A percentile compares a stretch with the other conserved stretches of the same genome.
Conservation (phyloP, 2,888 invertebrate species). For the Isoperla grammatica region DNA sequence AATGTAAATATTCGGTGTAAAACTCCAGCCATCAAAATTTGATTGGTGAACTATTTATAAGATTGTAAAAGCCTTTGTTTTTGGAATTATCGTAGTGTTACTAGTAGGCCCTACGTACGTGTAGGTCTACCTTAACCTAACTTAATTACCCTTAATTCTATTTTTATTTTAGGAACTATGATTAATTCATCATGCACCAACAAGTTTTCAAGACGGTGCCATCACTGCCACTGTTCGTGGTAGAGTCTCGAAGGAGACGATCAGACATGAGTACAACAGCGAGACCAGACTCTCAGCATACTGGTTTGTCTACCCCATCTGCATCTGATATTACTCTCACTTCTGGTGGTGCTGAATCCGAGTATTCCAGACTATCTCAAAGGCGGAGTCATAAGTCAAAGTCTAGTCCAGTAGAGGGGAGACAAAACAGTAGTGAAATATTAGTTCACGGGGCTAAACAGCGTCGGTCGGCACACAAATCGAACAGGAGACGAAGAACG, state of each 20-base stretch:
- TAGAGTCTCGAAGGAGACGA: conserved; percentile 9
- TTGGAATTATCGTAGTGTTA: too few species aligned
- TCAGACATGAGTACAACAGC: background rate
- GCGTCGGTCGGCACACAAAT: conserved; percentile 5
- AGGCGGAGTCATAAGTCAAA: background rate
- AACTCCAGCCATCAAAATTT: too few species aligned
- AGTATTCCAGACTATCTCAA: background rate
- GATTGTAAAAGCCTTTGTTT: too few species aligned
- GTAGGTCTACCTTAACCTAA: too few species aligned
- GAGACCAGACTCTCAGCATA: background rate
- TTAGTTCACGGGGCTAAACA: conserved; percentile 12
- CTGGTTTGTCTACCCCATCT: background rate
- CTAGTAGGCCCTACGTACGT: too few species aligned
- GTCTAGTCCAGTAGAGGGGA: background rate
- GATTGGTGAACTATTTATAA: too few species aligned
- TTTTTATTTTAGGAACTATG: too few species aligned
- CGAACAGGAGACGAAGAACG: background rate
- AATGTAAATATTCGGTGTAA: too few species aligned
- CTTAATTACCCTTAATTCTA: too few species aligned
- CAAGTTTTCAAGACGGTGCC: conserved; percentile 19
- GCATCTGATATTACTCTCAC: conserved; percentile 3
- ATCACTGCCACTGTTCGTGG: conserved; percentile 24
- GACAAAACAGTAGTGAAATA: conserved; percentile 11
- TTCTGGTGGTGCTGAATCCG: background rate
- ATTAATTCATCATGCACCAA: background rate